Percentiles rank a stretch among this genome's conserved stretches.
Evolutionary conservation across 2,888 invertebrate genomes (phyloP).

Genomic region (Ornithoptera alexandrae): DNA sequence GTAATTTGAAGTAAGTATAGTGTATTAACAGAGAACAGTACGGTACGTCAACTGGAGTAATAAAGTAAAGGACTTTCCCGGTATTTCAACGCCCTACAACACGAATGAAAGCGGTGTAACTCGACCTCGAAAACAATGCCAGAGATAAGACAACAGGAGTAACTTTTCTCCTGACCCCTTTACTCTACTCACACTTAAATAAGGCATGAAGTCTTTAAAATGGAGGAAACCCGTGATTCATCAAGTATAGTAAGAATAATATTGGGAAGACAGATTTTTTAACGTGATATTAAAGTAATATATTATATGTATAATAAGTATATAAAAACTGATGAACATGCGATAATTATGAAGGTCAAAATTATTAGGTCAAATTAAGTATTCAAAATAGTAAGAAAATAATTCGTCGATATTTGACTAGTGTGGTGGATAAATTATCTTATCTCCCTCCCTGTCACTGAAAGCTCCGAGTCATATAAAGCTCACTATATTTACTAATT

Average conservation of each 20-base stretch:
- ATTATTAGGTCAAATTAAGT: too few species aligned
- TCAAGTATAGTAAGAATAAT: background rate
- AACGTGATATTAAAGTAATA: too few species aligned
- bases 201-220: conserved; percentile 7
- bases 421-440: too few species aligned
- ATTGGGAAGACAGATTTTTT: too few species aligned
- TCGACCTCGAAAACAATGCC: conserved; percentile 26
- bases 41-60: conserved; percentile 10
- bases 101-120: conserved; percentile 24
- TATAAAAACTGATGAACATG: too few species aligned
- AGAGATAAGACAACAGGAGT: conserved; percentile 27
- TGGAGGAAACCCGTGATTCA: background rate
- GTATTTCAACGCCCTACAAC: conserved; percentile 12
- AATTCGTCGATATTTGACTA: too few species aligned
- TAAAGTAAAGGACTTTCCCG: conserved; percentile 23
- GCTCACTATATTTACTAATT: too few species aligned
- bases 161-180: conserved; percentile 28
- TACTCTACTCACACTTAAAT: conserved; percentile 20
- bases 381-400: too few species aligned
- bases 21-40: conserved; percentile 20
- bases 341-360: too few species aligned
- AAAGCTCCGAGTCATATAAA: too few species aligned
- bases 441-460: too few species aligned
- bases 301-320: too few species aligned
- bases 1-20: background rate